Percentiles rank a stretch among this genome's conserved stretches.
Conservation (phyloP, 2,888 invertebrate genomes). For the Anaspis maculata region DNA sequence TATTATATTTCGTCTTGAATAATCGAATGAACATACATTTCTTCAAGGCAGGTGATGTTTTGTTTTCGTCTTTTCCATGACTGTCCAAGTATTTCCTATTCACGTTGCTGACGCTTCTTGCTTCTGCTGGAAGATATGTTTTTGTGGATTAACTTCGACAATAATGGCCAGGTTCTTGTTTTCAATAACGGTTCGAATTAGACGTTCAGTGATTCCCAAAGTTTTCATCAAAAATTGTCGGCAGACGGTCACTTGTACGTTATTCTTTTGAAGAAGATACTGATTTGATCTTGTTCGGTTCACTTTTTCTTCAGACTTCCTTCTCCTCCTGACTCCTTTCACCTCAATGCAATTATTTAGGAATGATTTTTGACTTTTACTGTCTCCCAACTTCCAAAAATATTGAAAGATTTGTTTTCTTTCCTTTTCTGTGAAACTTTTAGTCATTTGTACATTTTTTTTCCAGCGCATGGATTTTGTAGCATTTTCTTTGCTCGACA, state of each 20-base stretch:
- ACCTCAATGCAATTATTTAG: background rate
- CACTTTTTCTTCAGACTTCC: background rate
- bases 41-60: background rate
- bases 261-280: background rate
- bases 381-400: background rate
- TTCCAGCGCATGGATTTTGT: no score
- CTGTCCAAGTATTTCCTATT: background rate
- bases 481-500: no score
- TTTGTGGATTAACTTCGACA: background rate
- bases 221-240: background rate
- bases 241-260: background rate
- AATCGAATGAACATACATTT: background rate
- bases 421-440: background rate
- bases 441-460: no score
- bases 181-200: background rate
- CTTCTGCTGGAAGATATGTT: background rate
- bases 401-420: background rate
- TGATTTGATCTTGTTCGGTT: background rate
- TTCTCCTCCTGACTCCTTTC: background rate
- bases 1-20: conserved; percentile 10
- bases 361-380: background rate
- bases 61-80: background rate
- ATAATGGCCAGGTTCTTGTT: background rate
- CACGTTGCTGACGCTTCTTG: background rate
- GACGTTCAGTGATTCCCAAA: background rate